Evolutionary conservation across 2,113 vertebrate genomes (phyloP).

Genomic region (Lota lota): DNA sequence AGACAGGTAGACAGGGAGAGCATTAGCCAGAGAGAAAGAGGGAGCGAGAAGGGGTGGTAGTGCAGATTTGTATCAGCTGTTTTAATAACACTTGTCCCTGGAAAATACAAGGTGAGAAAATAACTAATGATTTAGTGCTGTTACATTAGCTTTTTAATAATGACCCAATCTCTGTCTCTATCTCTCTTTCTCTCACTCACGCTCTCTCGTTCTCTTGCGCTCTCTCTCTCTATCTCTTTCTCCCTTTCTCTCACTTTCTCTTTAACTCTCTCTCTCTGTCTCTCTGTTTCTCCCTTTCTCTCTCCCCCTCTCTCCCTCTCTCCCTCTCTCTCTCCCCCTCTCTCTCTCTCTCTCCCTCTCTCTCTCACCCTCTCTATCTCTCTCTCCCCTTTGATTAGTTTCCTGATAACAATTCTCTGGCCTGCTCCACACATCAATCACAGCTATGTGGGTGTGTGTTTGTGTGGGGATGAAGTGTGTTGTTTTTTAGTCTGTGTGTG

Average conservation of each 20-base stretch:
- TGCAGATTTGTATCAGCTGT: conserved; percentile 13
- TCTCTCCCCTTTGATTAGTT: neutral
- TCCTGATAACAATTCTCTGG: conserved; percentile 12
- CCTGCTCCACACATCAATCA: conserved; percentile 61
- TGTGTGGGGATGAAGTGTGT: conserved; percentile 15
- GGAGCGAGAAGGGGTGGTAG: neutral
- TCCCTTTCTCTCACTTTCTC: neutral
- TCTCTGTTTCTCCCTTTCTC: conserved; percentile 28
- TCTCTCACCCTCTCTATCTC: conserved; percentile 21
- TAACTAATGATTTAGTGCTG: conserved; percentile 35
- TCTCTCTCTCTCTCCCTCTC: conserved; percentile 11
- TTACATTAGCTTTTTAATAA: conserved; percentile 29
- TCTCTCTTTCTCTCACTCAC: neutral
- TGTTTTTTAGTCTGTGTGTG: neutral
- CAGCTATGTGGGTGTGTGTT: conserved; percentile 20
- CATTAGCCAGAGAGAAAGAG: neutral
- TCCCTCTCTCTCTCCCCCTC: neutral
- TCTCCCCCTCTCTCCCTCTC: neutral
- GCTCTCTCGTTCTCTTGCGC: conserved; percentile 28
- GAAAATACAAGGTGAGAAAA: conserved; percentile 21
- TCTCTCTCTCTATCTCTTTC: neutral
- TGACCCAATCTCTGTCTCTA: conserved; percentile 3
- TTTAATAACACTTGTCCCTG: conserved; percentile 13
- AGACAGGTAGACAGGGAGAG: neutral
- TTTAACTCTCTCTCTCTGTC: conserved; percentile 6